Evolutionary conservation across 2,888 invertebrate species (phyloP).

Genomic region (Hymenopus coronatus): DNA sequence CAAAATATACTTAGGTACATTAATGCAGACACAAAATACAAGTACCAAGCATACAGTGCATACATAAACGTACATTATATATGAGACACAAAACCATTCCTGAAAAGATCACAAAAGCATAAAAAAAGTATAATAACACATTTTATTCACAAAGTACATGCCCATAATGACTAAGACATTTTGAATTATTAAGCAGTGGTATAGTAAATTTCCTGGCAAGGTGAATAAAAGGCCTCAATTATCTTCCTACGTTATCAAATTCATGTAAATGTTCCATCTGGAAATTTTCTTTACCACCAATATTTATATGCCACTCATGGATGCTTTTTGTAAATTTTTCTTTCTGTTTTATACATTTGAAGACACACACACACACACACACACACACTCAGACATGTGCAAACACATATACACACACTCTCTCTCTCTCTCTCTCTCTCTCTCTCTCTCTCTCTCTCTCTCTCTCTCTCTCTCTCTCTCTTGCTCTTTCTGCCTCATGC

Average conservation of each 20-base stretch:
- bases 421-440: too few relatives aligned
- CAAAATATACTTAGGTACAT: not conserved
- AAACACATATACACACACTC: too few relatives aligned
- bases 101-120: not conserved
- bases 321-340: not conserved
- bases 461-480: too few relatives aligned
- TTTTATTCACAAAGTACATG: not conserved
- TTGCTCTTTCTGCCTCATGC: not conserved
- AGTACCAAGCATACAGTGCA: not conserved
- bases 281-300: not conserved
- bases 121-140: not conserved
- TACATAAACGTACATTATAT: not conserved
- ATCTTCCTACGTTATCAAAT: not conserved
- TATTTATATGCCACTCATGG: not conserved
- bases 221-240: not conserved
- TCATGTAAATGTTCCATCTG: not conserved
- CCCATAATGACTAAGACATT: not conserved
- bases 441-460: too few relatives aligned
- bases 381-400: too few relatives aligned
- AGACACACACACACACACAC: too few relatives aligned
- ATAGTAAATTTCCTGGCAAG: not conserved
- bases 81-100: not conserved
- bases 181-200: not conserved
- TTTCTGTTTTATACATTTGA: not conserved
- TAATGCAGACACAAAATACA: not conserved